Evolutionary conservation across 1,140 invertebrate genomes (phyloP), one percentile per base, ranked within the genome.

Genomic region (Atta texana): DNA sequence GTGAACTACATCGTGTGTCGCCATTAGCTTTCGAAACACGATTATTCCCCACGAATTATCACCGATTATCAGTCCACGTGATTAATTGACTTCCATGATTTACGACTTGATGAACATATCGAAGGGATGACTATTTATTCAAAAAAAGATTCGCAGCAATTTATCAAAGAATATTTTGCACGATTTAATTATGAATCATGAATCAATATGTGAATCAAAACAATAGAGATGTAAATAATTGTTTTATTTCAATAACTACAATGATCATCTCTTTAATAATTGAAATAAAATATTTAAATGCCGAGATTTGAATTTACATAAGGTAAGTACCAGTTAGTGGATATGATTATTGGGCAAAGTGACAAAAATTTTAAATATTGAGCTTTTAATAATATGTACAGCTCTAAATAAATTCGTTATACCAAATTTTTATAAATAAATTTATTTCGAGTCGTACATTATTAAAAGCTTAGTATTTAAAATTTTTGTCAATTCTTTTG

Each of bases 81-180:
- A 75, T 75, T 75, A 59, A 75, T 75, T 59, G 18, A 51, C 6
- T 28, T 69, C 2, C 6, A 51, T 49, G 21, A 69, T 69, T 69
- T 51, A 49, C 39, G 14, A 69, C 6, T 51, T 24, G 66, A 39
- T 49, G 21, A 69, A 28, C 21, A 49, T 49, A 69, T 24, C 66
- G n/a, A 49, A 21, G n/a, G 21, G 21, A 24, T 28, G 66, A 6
- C 24, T 24, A 69, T 69, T 69, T 69, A 51, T 49, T 24, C n/a
- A 39, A 69, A 69, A 39, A 69, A 69, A 69, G 21, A 69, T 51
- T 24, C 5, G 14, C 6, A 16, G 14, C n/a, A 39, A 75, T 75
- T 75, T 75, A 39, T 61, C 55, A 59, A 75, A 75, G 21, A 39
- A 21, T 61, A 44, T 24, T 74, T 74, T 24, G n/a, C n/a, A 2